phyloP scores from a whole-genome alignment of 2,113 vertebrate genomes.

The Mustela lutreola region DNA sequence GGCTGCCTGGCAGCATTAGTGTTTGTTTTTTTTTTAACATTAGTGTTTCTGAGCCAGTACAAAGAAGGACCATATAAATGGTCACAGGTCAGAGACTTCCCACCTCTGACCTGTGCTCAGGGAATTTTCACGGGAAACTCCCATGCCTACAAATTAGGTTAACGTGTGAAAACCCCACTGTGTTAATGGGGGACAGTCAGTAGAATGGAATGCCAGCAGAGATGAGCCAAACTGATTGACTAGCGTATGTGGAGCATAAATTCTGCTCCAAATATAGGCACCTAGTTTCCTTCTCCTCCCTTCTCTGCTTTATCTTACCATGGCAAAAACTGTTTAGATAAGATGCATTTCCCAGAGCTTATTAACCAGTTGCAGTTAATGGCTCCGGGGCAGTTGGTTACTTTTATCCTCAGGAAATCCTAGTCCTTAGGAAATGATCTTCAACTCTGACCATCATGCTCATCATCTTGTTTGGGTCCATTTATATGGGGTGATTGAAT shows the following conservation, averaged over 20 bases:
- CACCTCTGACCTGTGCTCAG: slow-evolving; percentile 41
- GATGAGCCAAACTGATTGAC: slow-evolving; percentile 64
- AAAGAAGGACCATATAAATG: slow-evolving; percentile 10
- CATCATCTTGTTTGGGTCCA: slow-evolving; percentile 11
- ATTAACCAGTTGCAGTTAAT: slow-evolving; percentile 32
- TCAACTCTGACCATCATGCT: slow-evolving; percentile 32
- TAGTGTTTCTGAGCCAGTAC: neutral
- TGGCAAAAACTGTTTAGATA: slow-evolving; percentile 41
- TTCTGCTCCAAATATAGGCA: slow-evolving; percentile 68
- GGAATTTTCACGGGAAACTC: slow-evolving; percentile 69
- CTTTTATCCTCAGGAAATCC: slow-evolving; percentile 36
- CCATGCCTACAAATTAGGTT: slow-evolving; percentile 54
- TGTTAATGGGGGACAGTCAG: slow-evolving; percentile 56
- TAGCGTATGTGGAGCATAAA: slow-evolving; percentile 45
- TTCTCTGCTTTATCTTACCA: slow-evolving; percentile 1
- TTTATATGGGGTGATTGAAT: slow-evolving; percentile 29
- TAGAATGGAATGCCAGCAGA: slow-evolving; percentile 70
- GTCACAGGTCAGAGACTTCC: neutral
- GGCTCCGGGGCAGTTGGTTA: slow-evolving; percentile 13
- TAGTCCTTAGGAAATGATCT: slow-evolving; percentile 39
- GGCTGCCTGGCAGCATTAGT: slow-evolving; percentile 27
- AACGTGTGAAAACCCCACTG: slow-evolving; percentile 51
- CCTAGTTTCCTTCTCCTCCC: neutral
- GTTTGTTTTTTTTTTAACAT: neutral
- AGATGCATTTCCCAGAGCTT: neutral